A percentile compares a stretch with the other conserved stretches of the same genome.
Evolutionary conservation across 2,888 invertebrate species (phyloP).

Genomic region (Microctonus aethiopoides): DNA sequence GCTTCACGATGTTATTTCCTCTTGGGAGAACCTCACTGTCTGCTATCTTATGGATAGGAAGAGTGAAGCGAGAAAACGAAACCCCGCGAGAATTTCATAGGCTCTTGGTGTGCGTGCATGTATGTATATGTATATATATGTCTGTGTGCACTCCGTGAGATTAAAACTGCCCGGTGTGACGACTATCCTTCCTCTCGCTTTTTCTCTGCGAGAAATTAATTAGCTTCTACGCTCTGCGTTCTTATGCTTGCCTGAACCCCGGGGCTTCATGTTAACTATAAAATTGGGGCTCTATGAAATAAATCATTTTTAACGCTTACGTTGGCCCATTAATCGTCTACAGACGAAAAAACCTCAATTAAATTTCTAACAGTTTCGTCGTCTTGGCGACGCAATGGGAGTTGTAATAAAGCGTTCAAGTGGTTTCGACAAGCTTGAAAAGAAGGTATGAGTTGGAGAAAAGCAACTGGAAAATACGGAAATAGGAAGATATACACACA

Average conservation of each 20-base stretch:
- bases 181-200: not conserved
- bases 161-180: constrained; percentile 26
- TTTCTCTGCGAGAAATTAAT: constrained; percentile 20
- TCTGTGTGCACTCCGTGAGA: constrained; percentile 23
- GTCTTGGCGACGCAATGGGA: not conserved
- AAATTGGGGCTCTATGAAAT: constrained; percentile 16
- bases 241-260: not conserved
- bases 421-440: constrained; percentile 7
- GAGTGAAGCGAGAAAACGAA: not conserved
- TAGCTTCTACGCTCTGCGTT: constrained; percentile 17
- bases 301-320: constrained; percentile 4
- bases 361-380: constrained; percentile 14
- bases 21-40: not conserved
- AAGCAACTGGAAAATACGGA: not conserved
- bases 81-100: constrained; percentile 24
- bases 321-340: constrained; percentile 4
- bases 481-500: not conserved
- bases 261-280: constrained; percentile 15
- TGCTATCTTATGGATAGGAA: constrained; percentile 30
- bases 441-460: not conserved
- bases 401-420: constrained; percentile 22
- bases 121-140: not conserved
- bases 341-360: constrained; percentile 20
- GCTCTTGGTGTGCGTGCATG: constrained; percentile 3
- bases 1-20: constrained; percentile 19